Conservation (phyloP, 2,113 vertebrate genomes). For the Seriola aureovittata region DNA sequence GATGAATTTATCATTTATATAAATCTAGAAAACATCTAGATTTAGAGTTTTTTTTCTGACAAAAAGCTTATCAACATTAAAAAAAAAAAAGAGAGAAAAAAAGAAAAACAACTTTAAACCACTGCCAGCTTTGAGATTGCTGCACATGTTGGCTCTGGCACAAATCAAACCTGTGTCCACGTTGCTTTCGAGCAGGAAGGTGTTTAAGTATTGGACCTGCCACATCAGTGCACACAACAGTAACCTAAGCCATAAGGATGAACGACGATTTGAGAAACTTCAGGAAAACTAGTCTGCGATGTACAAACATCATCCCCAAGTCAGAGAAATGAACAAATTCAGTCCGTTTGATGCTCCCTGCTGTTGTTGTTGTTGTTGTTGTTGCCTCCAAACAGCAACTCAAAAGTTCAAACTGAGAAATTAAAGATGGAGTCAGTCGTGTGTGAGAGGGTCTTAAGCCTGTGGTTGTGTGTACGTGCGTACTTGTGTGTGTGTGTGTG, state of each 20-base stretch:
- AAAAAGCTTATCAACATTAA: neutral
- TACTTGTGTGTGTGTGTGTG: conserved; percentile 54
- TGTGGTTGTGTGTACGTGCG: conserved; percentile 52
- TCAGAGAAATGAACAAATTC: conserved; percentile 48
- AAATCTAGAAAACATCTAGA: neutral
- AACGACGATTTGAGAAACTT: neutral
- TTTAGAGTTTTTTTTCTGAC: no score
- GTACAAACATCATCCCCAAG: conserved; percentile 29
- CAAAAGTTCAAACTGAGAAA: conserved; percentile 73
- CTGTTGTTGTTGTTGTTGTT: conserved; percentile 52
- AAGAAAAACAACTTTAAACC: neutral
- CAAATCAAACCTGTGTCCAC: neutral
- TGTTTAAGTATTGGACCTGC: neutral
- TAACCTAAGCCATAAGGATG: neutral
- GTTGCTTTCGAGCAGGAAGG: neutral
- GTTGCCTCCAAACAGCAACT: conserved; percentile 56
- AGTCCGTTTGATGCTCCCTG: conserved; percentile 14
- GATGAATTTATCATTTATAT: neutral
- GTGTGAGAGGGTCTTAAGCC: conserved; percentile 74
- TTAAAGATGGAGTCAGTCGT: conserved; percentile 74
- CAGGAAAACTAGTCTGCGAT: conserved; percentile 20
- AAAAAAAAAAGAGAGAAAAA: no score
- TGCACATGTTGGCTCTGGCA: neutral
- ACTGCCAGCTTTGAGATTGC: neutral
- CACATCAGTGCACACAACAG: conserved; percentile 23